A percentile compares a stretch with the other conserved stretches of the same genome.
phyloP scores from a whole-genome alignment of 2,888 invertebrate species.

The Agrenia bidenticulata region DNA sequence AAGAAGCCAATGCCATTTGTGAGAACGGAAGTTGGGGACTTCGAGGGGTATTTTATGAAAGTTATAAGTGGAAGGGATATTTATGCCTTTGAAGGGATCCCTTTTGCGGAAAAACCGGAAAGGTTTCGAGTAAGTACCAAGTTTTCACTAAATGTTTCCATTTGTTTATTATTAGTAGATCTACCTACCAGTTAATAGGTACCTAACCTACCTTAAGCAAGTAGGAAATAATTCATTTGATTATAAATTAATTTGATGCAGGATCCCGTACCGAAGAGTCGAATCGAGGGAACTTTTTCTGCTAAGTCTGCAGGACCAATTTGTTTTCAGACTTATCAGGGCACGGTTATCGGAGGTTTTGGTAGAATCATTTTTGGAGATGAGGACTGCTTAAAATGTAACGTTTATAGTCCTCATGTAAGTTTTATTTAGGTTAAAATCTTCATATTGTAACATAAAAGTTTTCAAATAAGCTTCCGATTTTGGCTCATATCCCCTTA shows the following conservation, averaged over 20 bases:
- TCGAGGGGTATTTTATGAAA: slow-evolving; percentile 3
- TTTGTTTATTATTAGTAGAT: too few relatives aligned
- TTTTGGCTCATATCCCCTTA: not conserved
- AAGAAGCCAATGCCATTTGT: not conserved
- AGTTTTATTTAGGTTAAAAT: too few relatives aligned
- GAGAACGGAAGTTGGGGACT: not conserved
- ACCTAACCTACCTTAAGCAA: too few relatives aligned
- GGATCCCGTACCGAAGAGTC: not conserved
- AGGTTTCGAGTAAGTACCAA: not conserved
- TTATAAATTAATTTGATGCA: too few relatives aligned
- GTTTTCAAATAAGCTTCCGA: not conserved
- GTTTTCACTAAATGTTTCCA: too few relatives aligned
- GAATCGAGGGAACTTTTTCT: too few relatives aligned
- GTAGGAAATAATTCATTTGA: too few relatives aligned
- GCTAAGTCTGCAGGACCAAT: too few relatives aligned
- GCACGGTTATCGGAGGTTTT: not conserved
- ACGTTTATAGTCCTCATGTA: not conserved
- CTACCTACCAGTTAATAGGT: too few relatives aligned
- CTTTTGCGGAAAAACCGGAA: not conserved
- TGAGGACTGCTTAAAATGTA: not conserved
- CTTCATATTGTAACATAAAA: too few relatives aligned
- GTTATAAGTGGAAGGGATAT: slow-evolving; percentile 1
- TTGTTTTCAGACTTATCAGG: too few relatives aligned
- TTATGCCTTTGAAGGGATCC: not conserved
- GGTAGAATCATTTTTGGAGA: not conserved